Percentiles rank a stretch among this genome's conserved stretches.
These are phyloP conservation scores for Planococcus citri DNA, from an alignment of 1,140 invertebrate species.

Conservation along the genomic window DNA sequence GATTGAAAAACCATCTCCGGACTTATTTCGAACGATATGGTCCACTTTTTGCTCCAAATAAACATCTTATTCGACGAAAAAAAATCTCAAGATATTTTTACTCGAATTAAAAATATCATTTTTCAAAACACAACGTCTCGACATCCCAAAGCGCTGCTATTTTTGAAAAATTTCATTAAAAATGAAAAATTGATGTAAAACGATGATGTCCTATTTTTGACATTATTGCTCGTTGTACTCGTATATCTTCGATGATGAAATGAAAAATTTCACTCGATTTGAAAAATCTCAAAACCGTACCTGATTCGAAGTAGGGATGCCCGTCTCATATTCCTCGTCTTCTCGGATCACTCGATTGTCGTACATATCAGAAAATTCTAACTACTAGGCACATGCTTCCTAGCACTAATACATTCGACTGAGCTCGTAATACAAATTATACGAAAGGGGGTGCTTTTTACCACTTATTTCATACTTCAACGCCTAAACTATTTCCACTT, in stretches of 20 bases:
- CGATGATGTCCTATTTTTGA: no score
- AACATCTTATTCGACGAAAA: no score
- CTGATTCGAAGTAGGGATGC: background rate
- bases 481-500: background rate
- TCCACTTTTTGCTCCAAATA: no score
- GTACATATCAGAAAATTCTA: background rate
- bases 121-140: no score
- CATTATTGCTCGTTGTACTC: no score
- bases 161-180: background rate
- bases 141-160: no score
- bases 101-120: no score
- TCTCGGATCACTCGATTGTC: constrained; percentile 4
- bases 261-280: no score
- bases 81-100: no score
- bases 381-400: background rate
- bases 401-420: background rate
- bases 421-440: background rate
- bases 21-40: no score
- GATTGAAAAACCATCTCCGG: no score
- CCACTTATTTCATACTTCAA: background rate
- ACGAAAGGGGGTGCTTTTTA: background rate
- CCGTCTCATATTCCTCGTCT: constrained; percentile 5
- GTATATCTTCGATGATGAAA: no score
- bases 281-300: background rate
- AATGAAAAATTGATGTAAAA: background rate